Base-by-base conservation (phyloP, 2,888 invertebrate species). In the Epirrhoe alternata region DNA sequence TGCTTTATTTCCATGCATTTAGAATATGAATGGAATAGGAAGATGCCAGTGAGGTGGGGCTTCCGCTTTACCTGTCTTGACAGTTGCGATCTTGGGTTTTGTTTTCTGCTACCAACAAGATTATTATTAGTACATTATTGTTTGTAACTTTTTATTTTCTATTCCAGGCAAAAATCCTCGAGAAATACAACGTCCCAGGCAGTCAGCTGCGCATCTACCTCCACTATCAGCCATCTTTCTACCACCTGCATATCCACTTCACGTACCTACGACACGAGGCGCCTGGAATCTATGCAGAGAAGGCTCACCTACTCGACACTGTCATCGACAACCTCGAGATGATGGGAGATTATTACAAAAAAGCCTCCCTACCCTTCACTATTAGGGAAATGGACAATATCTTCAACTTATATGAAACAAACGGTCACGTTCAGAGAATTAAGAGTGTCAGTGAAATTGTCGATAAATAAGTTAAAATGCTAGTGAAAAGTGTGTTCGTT, bases 171-270 rank as follows among this genome's bases (percentile, higher is more conserved):
- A 95, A 95, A 3, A 97, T 99, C 66, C 83, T 94, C 56, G 94
- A 97, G 38, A 97, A 96, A 78, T 99, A 97, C 88, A 94, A 94
- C 12, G 77, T 99, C 0, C 89, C 94, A 4, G 86, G 94, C 14
- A 94, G 95, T 5, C 96, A 97, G 81, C 86, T 99, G 31, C 94
- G 98, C 30, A 95, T 97, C 69, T 99, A 97, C 86, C 86, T 99
- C 0, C 99, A 99, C 86, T 99, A 99, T 88, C 99, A 98, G 80
- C 99, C 99, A 0, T 97, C 98, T 0, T 99, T 98, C 91, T 99
- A 98, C 88, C 99, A 99, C 84, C 93, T 99, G 0, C 99, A 99
- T 85, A 94, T 99, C 0, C 99, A 99, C 87, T 97, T 99, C 81
- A 97, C 97, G 10, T 95, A 95, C 64, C 85, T 99, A 2, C 94